Conservation (phyloP, 2,888 invertebrate species). For the Oxycera nigricornis region DNA sequence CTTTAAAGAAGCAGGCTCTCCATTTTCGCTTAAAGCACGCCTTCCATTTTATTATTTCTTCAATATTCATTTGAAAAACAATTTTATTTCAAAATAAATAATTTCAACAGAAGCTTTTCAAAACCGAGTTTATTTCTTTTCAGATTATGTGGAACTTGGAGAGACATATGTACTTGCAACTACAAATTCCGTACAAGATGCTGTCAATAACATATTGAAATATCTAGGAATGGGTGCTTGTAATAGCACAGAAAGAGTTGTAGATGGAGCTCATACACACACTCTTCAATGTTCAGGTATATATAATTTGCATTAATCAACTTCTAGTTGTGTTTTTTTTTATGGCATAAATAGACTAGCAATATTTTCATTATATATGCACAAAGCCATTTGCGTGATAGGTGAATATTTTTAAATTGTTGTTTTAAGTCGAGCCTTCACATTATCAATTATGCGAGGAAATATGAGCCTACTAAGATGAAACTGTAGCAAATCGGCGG, state of each 20-base stretch:
- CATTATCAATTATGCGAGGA: too few species aligned
- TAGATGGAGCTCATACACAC: slow-evolving; percentile 83
- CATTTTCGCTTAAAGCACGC: too few species aligned
- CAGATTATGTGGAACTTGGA: slow-evolving; percentile 73
- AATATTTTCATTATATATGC: too few species aligned
- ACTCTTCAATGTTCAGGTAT: slow-evolving; percentile 80
- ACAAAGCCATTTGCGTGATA: too few species aligned
- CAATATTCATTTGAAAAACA: too few species aligned
- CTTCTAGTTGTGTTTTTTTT: neutral
- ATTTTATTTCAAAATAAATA: neutral
- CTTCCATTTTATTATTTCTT: too few species aligned
- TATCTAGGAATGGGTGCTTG: slow-evolving; percentile 86
- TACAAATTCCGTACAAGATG: slow-evolving; percentile 80
- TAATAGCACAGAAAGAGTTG: slow-evolving; percentile 83
- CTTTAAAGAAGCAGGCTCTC: too few species aligned
- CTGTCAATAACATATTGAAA: slow-evolving; percentile 81
- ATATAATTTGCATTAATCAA: neutral
- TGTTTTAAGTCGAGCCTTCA: too few species aligned
- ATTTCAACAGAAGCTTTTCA: neutral
- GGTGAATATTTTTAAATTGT: too few species aligned
- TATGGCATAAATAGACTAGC: too few species aligned
- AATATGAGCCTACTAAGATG: too few species aligned
- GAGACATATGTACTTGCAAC: slow-evolving; percentile 91
- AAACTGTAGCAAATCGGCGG: too few species aligned
- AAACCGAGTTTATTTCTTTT: neutral